Base-by-base conservation (phyloP, 2,113 vertebrate genomes). In the Ranitomeya imitator region DNA sequence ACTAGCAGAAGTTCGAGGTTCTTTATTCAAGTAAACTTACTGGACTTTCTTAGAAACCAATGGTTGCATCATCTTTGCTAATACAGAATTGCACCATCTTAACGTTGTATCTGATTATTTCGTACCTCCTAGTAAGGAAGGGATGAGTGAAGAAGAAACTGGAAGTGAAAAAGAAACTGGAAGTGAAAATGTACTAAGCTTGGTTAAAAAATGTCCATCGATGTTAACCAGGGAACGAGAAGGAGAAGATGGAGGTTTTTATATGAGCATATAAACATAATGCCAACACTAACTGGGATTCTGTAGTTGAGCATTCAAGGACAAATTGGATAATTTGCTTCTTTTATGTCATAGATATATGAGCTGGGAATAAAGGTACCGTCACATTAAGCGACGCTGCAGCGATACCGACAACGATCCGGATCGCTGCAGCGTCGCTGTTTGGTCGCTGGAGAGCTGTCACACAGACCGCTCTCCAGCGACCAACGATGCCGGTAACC, bases 11-110 rank as follows among this genome's bases (percentile, higher is more conserved):
- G 23, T 16, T 54, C 7, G 15, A 13, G 21, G 51, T 80, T 45
- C 26, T 73, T 69, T 45, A 59, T 81, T 81, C 65, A 16, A 61
- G 14, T 9, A 59, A 31, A n/a, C 21, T 31, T 57, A 19, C 16
- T 67, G 55, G 21, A 79, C 11, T 69, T 87, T 87, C 86, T 81
- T 73, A 51, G 86, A 87, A 87, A 13, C 26, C 14, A 19, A 52
- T n/a, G 37, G 55, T 87, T 87, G 23, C 71, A 26, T 54, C 79
- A 87, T 37, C 8, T 45, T 73, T 21, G 57, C 52, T 51, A 31
- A 15, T 54, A 7, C 18, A 69, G 7, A 73, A 65, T 79, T 86
- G 57, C 61, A 51, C 74, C 51, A 79, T 86, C 2, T 13, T 1
- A 6, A 14, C 31, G 15, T 15, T 18, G 79, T 81, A n/a, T 54